Evolutionary conservation across 2,113 vertebrate genomes (phyloP).

Genomic region (Pholis gunnellus): DNA sequence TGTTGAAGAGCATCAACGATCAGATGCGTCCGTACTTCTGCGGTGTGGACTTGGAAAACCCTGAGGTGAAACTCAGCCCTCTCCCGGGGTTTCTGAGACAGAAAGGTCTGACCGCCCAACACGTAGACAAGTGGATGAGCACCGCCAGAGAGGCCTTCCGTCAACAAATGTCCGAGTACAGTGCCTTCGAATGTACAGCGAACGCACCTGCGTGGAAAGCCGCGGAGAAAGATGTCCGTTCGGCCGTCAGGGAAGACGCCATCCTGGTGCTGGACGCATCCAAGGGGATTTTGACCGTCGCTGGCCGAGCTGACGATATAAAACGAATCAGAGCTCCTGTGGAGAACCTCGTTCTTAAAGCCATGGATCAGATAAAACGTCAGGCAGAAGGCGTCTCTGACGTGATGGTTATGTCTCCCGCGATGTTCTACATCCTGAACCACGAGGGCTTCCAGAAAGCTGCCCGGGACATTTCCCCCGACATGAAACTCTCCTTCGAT

Average conservation of each 20-base stretch:
- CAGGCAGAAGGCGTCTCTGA: slow-evolving; percentile 77
- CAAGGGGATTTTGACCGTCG: slow-evolving; percentile 74
- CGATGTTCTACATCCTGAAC: slow-evolving; percentile 78
- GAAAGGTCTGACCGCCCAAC: slow-evolving; percentile 56
- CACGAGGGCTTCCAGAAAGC: slow-evolving; percentile 71
- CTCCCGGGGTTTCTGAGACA: slow-evolving; percentile 77
- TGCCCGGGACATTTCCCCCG: slow-evolving; percentile 61
- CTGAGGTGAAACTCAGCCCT: slow-evolving; percentile 80
- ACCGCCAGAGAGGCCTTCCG: slow-evolving; percentile 69
- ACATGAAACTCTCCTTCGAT: slow-evolving; percentile 80
- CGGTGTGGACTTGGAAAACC: slow-evolving; percentile 69
- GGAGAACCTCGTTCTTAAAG: slow-evolving; percentile 63
- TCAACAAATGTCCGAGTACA: slow-evolving; percentile 76
- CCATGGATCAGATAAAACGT: slow-evolving; percentile 73
- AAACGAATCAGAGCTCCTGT: slow-evolving; percentile 64
- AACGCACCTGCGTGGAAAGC: slow-evolving; percentile 78
- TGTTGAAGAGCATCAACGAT: slow-evolving; percentile 74
- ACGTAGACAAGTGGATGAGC: slow-evolving; percentile 82
- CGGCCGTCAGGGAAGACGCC: slow-evolving; percentile 57
- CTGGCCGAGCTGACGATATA: slow-evolving; percentile 80
- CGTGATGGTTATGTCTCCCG: slow-evolving; percentile 66
- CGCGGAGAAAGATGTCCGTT: slow-evolving; percentile 67
- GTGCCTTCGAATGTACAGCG: slow-evolving; percentile 48
- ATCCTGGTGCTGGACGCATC: slow-evolving; percentile 60
- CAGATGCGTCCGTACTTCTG: slow-evolving; percentile 85